These are phyloP conservation scores for Medauroidea extradentata DNA, from an alignment of 1,140 invertebrate genomes.

Conservation along the genomic window DNA sequence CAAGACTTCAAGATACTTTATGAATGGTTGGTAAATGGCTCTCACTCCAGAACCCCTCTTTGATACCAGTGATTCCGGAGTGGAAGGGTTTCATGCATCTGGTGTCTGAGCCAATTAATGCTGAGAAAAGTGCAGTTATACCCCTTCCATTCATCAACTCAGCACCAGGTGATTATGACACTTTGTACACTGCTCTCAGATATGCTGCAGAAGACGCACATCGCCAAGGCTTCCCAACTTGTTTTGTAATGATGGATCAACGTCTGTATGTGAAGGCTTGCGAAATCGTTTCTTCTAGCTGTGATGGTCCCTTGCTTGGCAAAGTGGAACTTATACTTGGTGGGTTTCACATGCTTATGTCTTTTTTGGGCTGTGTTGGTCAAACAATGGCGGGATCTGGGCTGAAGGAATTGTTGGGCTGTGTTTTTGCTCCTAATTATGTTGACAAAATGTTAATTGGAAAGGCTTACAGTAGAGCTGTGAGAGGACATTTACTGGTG, in stretches of 20 bases:
- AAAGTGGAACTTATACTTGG: slow-evolving; percentile 19
- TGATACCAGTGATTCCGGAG: slow-evolving; percentile 20
- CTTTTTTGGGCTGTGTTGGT: slow-evolving; percentile 41
- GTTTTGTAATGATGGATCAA: slow-evolving; percentile 37
- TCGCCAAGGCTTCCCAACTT: slow-evolving; percentile 12
- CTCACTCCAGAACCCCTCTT: background rate
- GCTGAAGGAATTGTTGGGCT: slow-evolving; percentile 32
- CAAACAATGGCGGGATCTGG: slow-evolving; percentile 39
- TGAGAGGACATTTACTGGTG: background rate
- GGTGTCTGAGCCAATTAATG: slow-evolving; percentile 15
- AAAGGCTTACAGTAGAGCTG: background rate
- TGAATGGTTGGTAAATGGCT: no score
- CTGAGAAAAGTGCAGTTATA: slow-evolving; percentile 13
- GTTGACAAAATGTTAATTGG: slow-evolving; percentile 33
- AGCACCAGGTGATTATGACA: slow-evolving; percentile 25
- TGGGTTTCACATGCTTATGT: slow-evolving; percentile 40
- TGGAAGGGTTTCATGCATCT: no score
- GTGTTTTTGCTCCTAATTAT: slow-evolving; percentile 31
- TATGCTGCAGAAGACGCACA: slow-evolving; percentile 14
- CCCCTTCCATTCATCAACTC: slow-evolving; percentile 26
- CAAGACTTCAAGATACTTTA: background rate
- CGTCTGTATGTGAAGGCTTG: slow-evolving; percentile 33
- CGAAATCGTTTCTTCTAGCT: slow-evolving; percentile 16
- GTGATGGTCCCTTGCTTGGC: background rate
- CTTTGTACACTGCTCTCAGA: slow-evolving; percentile 24